Evolutionary conservation across 2,888 invertebrate species (phyloP).

Genomic region (Apamea anceps): DNA sequence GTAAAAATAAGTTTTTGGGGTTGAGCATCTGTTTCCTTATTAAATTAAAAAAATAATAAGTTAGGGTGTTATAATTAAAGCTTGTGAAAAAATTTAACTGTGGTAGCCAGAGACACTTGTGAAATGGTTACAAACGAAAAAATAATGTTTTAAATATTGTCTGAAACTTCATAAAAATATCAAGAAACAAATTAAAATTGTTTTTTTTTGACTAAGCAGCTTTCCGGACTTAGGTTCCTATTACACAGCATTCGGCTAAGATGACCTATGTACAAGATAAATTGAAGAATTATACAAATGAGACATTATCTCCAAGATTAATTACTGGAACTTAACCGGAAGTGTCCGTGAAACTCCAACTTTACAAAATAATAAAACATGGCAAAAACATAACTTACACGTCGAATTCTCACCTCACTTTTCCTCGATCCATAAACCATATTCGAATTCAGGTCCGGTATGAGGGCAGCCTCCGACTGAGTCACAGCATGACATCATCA

Average conservation of each 20-base stretch:
- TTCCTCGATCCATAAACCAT: slow-evolving; percentile 26
- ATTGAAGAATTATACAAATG: neutral
- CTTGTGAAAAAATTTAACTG: neutral
- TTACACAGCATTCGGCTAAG: neutral
- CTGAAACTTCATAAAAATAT: neutral
- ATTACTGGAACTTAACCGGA: slow-evolving; percentile 4
- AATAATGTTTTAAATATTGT: neutral
- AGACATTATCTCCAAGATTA: neutral
- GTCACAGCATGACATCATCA: slow-evolving; percentile 66
- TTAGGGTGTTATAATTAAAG: neutral
- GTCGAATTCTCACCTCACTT: slow-evolving; percentile 7
- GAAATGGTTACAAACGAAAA: neutral
- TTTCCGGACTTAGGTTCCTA: neutral
- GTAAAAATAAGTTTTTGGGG: slow-evolving; percentile 9
- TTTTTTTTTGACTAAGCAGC: neutral
- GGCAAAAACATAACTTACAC: neutral
- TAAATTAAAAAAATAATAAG: neutral
- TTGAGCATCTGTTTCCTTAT: slow-evolving; percentile 18
- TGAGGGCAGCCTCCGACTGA: slow-evolving; percentile 58
- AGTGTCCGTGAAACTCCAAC: neutral
- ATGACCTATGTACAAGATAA: neutral
- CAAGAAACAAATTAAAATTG: neutral
- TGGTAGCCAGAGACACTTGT: neutral
- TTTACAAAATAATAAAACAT: neutral
- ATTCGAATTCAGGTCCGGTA: slow-evolving; percentile 64